Percentiles rank a stretch among this genome's conserved stretches.
These are phyloP conservation scores for Spondyliosoma cantharus DNA, from an alignment of 2,797 vertebrate genomes.

Conservation along the genomic window DNA sequence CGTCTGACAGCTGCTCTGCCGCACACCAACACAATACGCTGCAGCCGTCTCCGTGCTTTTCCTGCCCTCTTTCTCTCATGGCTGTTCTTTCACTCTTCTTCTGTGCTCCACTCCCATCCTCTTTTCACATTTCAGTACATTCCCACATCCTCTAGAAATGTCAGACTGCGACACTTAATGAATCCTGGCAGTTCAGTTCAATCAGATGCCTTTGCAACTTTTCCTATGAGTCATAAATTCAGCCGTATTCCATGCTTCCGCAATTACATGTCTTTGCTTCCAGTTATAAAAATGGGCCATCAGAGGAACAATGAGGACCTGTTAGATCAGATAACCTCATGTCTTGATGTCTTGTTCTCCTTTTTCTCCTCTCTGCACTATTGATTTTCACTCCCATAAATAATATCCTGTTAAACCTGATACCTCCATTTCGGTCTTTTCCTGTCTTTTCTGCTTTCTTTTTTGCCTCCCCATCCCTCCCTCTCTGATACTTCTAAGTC, in stretches of 20 bases:
- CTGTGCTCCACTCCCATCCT: neutral
- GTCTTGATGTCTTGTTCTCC: neutral
- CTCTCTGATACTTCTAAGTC: neutral
- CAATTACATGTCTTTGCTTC: constrained; percentile 13
- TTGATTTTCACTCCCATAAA: constrained; percentile 38
- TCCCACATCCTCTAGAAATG: constrained; percentile 7
- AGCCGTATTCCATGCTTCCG: neutral
- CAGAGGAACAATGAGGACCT: neutral
- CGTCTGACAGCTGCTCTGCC: constrained; percentile 26
- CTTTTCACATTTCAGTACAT: neutral
- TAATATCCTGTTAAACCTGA: constrained; percentile 28
- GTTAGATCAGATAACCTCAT: constrained; percentile 22
- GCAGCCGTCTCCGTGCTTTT: neutral
- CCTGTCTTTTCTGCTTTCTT: constrained; percentile 1
- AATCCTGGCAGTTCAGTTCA: neutral
- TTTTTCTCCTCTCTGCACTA: neutral
- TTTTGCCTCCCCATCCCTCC: neutral
- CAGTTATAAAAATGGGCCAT: constrained; percentile 1
- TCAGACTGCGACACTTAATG: neutral
- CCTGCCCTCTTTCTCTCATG: neutral
- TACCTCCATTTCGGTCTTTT: constrained; percentile 8
- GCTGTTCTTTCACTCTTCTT: neutral
- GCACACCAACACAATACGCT: neutral
- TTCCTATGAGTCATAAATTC: constrained; percentile 11
- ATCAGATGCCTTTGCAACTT: neutral